A percentile compares a stretch with the other conserved stretches of the same genome.
These are phyloP conservation scores for Denticeps clupeoides DNA, from an alignment of 2,797 vertebrate genomes.

Conservation along the genomic window DNA sequence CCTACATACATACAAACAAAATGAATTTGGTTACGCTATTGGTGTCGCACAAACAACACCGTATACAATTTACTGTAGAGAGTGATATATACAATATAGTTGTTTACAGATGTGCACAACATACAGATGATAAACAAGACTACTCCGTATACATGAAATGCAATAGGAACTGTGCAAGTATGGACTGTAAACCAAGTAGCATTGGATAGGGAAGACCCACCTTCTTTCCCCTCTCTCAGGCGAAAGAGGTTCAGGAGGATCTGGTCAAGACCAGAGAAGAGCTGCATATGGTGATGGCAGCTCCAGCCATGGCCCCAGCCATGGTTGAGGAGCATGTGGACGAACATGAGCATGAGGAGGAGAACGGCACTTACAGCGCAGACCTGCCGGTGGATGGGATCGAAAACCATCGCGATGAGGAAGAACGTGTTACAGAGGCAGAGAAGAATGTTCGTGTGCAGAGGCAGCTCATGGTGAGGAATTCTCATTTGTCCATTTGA, in stretches of 20 bases:
- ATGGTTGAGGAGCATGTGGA: slow-evolving; percentile 50
- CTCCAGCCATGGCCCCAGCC: slow-evolving; percentile 30
- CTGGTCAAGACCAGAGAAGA: slow-evolving; percentile 86
- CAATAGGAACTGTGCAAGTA: no score
- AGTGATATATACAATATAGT: no score
- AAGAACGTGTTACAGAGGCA: slow-evolving; percentile 79
- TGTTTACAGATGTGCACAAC: no score
- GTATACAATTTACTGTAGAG: no score
- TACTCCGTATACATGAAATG: no score
- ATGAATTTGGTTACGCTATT: no score
- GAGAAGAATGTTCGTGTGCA: slow-evolving; percentile 86
- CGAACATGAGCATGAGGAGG: slow-evolving; percentile 63
- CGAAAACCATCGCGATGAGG: slow-evolving; percentile 69
- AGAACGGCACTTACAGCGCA: slow-evolving; percentile 70
- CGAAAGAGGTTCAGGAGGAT: slow-evolving; percentile 76
- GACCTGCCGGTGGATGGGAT: slow-evolving; percentile 79
- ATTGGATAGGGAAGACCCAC: background rate
- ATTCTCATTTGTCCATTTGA: no score
- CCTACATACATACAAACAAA: no score
- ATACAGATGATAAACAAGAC: no score
- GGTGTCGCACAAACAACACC: no score
- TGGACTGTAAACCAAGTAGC: no score
- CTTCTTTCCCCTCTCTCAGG: slow-evolving; percentile 47
- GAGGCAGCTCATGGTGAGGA: slow-evolving; percentile 79
- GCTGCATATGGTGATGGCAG: slow-evolving; percentile 67